phyloP scores from a whole-genome alignment of 2,888 invertebrate genomes.

The Andrena praecox region DNA sequence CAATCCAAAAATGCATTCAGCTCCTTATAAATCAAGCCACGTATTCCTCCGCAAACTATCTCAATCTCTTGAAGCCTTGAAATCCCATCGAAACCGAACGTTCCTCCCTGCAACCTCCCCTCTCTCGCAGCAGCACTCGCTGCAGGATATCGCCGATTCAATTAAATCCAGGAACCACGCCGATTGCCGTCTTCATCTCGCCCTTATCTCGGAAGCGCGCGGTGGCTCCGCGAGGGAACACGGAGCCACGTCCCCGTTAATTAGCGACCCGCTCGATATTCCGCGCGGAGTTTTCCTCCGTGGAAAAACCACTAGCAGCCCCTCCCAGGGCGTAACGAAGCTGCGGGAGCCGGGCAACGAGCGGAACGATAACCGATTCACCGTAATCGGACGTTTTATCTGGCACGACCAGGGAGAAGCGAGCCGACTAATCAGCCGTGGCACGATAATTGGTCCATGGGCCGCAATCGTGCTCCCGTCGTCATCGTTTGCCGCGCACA shows the following conservation, averaged over 20 bases:
- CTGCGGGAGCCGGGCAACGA: not conserved
- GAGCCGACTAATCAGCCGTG: constrained; percentile 60
- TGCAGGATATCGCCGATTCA: not conserved
- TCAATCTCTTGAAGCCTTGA: too few relatives aligned
- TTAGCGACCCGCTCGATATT: constrained; percentile 37
- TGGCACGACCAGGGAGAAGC: constrained; percentile 37
- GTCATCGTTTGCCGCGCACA: not conserved
- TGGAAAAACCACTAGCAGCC: constrained; percentile 19
- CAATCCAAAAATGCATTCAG: too few relatives aligned
- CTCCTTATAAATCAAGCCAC: too few relatives aligned
- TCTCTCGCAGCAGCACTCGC: too few relatives aligned
- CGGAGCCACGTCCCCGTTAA: constrained; percentile 33
- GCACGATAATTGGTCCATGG: constrained; percentile 63
- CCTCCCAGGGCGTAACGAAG: constrained; percentile 30
- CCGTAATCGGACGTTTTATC: constrained; percentile 63
- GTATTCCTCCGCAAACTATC: too few relatives aligned
- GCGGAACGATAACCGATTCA: constrained; percentile 58
- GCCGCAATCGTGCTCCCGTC: constrained; percentile 21
- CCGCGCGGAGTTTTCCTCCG: constrained; percentile 14
- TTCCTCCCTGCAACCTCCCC: too few relatives aligned
- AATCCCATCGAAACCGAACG: too few relatives aligned
- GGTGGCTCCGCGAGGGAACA: not conserved
- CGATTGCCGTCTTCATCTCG: constrained; percentile 5
- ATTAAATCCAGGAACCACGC: not conserved
- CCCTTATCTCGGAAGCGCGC: constrained; percentile 7